Evolutionary conservation across 2,888 invertebrate genomes (phyloP).

Genomic region (Cantharis flavilabris): DNA sequence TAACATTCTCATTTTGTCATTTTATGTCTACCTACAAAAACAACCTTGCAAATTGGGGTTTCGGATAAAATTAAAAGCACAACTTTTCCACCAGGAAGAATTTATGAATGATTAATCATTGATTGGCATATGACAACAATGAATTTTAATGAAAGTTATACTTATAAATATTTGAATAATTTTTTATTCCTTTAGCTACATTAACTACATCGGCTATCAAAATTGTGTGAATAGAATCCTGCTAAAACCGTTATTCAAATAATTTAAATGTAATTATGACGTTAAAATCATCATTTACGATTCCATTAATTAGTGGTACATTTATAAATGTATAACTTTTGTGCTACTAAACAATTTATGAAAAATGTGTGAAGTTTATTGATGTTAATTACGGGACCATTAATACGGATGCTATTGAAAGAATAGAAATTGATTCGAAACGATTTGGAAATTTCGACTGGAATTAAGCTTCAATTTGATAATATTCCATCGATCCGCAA

Average conservation of each 20-base stretch:
- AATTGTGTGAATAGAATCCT: background rate
- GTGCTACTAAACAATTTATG: background rate
- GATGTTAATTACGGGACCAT: background rate
- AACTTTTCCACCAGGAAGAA: background rate
- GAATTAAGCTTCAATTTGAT: background rate
- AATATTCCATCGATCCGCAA: background rate
- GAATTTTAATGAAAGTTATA: constrained; percentile 3
- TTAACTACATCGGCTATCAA: background rate
- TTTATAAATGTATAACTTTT: background rate
- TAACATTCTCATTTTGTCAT: background rate
- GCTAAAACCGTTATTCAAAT: constrained; percentile 25
- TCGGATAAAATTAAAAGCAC: background rate
- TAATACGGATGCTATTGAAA: background rate
- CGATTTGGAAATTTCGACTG: background rate
- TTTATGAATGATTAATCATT: background rate
- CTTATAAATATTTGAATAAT: background rate
- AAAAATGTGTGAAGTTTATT: background rate
- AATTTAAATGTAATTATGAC: constrained; percentile 37
- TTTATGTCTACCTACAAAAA: background rate
- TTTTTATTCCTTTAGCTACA: background rate
- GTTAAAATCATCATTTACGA: constrained; percentile 37
- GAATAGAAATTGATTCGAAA: background rate
- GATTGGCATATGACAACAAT: constrained; percentile 3
- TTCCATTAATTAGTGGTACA: constrained; percentile 39
- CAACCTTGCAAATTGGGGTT: background rate